Evolutionary conservation across 2,797 vertebrate species (phyloP), one percentile per base, ranked within the genome.

Genomic region (Cynodonichthys magdalenae): DNA sequence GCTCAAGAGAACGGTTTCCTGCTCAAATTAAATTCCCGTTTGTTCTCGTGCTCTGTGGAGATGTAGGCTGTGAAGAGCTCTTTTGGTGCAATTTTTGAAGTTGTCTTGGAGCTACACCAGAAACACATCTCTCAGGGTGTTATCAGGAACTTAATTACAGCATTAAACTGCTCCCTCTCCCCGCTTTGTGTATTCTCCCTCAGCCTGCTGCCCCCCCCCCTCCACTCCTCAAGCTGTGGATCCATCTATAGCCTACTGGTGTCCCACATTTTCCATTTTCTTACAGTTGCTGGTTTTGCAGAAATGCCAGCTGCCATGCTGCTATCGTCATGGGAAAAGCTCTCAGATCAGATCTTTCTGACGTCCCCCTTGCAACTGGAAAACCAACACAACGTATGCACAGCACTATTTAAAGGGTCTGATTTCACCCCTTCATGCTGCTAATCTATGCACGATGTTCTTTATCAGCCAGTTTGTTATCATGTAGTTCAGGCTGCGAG

Each of bases 81-180:
- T 12, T 63, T 72, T 63, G 79, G 74, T 82, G 77, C 73, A 76
- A 66, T 56, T 74, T 77, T 74, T 77, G 83, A 81, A 87, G 83
- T 87, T 85, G 80, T 81, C 75, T 75, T 89, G 82, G 87, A 89
- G 81, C 69, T 27, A 64, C 4, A 81, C 88, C 88, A 89, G 83
- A 14, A 88, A 76, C 81, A 80, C 83, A 85, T 89, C 83, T 89
- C 87, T 78, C 77, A 73, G 78, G 85, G 79, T 82, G 83, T 84
- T 83, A 89, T 89, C 88, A 87, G 86, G 84, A 90, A 87, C 87
- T 85, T 91, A 85, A 91, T 90, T 90, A 89, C 86, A 85, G 74
- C 79, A 71, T 90, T 86, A 83, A 86, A 90, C 85, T 71, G 83
- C 79, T 88, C 86, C 76, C 79, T 81, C 60, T 80, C 44, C 65